A percentile compares a stretch with the other conserved stretches of the same genome.
phyloP scores from a whole-genome alignment of 30 jellyfish, hydroid and myxozoan species.

The Cassiopea xamachana region DNA sequence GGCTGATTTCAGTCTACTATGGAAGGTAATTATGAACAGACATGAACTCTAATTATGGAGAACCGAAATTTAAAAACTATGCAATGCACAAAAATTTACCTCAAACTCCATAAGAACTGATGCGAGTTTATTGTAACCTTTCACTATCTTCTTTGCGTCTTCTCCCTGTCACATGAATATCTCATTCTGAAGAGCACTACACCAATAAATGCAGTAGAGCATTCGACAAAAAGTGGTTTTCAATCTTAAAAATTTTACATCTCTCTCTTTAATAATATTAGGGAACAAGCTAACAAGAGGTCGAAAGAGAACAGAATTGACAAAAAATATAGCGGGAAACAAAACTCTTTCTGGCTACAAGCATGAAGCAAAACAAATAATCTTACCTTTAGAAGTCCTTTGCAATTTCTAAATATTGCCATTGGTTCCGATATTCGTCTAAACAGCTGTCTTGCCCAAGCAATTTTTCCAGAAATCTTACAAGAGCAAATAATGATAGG shows the following conservation, averaged over 20 bases:
- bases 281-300: too few species aligned
- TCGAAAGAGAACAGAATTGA: too few species aligned
- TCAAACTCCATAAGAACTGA: constrained; percentile 87
- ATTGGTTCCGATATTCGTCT: constrained; percentile 85
- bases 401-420: constrained; percentile 69
- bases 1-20: neutral
- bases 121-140: constrained; percentile 83
- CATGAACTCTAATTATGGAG: neutral
- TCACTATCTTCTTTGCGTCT: constrained; percentile 84
- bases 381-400: constrained; percentile 71
- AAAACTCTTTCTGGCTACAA: too few species aligned
- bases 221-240: neutral
- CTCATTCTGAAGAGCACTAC: neutral
- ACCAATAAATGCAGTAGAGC: neutral
- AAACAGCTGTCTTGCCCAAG: constrained; percentile 90
- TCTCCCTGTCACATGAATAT: constrained; percentile 30
- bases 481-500: neutral
- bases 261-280: neutral
- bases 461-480: constrained; percentile 76
- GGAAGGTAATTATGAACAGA: too few species aligned
- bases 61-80: neutral
- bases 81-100: constrained; percentile 11
- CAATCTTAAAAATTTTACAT: too few species aligned
- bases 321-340: too few species aligned
- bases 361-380: neutral